Evolutionary conservation across 1,140 invertebrate genomes (phyloP), one percentile per base, ranked within the genome.

Genomic region (Ostrea edulis): DNA sequence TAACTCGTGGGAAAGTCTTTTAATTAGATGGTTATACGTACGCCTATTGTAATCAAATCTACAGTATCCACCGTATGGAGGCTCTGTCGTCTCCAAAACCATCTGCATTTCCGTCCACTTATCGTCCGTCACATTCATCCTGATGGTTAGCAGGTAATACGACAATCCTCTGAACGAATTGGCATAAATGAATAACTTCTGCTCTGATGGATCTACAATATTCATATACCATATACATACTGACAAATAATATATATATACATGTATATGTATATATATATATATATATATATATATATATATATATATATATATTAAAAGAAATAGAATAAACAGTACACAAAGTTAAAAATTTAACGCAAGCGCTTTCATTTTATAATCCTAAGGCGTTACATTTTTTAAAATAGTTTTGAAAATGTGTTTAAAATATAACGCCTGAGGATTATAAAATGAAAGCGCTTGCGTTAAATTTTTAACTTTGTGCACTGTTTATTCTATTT

Each of bases 61-160:
- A 11, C 68, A 77, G 22, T 29, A 17, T 17, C 68, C 68, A 5
- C 25, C 68, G 35, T 77, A 77, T 9, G 53, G 58, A n/a, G 53
- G 58, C 5, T 85, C 9, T 11, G 53, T 85, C n/a, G 84, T 85
- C 53, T 86, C 51, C 14, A 77, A 29, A 12, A 86, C 22, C 85
- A 86, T 35, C 44, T 20, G 44, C 29, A 35, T 44, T 55, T 52
- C 35, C 22, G 65, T 29, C 35, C 65, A 71, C 8, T 44, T 83
- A 20, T 51, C 71, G 71, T 83, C 29, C 44, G 44, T 17, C 8
- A 83, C 20, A 51, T 83, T 53, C 82, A 83, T 81, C 22, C 29
- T 81, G 9, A 54, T 2, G 20, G 25, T 81, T 8, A 58, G 71
- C 25, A 65, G 17, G 25, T 77, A 77, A 29, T 77, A 77, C 25